Evolutionary conservation across 2,888 invertebrate species (phyloP), one percentile per base, ranked within the genome.

Genomic region (Cephus nigrinus): DNA sequence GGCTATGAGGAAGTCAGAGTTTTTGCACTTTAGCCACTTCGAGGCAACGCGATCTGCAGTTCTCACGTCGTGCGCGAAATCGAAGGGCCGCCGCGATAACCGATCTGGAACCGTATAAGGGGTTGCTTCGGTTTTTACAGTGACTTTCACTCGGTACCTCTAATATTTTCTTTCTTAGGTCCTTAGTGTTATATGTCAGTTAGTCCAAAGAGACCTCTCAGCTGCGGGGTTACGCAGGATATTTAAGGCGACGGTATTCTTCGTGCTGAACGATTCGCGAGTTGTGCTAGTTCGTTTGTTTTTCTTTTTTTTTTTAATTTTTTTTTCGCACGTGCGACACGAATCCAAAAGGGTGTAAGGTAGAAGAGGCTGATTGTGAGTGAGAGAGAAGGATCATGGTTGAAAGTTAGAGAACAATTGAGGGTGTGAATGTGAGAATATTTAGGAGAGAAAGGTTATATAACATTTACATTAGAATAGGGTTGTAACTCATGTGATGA

Each of bases 161-260:
- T 71, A 30, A 75, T 76, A 55, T 35, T 78, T 73, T 36, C 35
- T 77, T 12, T 71, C 71, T 71, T 71, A 71, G 71, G 12, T 71
- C 71, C 71, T 71, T 71, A 71, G 31, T 32, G 33, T 71, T 71
- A 71, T 32, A 32, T 71, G 71, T 83, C 80, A 82, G 82, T 81
- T 83, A 81, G 81, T 82, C 82, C 81, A 83, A 81, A 83, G 55
- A 55, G 81, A 83, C 80, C 76, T 80, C 72, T 80, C 80, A 79
- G 80, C 79, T 12, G 11, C 71, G 33, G 71, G 33, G 71, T 71
- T 32, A 71, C 71, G 71, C 31, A 71, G 71, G 71, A 55, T 71
- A 33, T 71, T 32, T 31, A 31, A 71, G 11, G 11, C 12, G 71
- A 40, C 68, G 32, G 76, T 34, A 80, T 36, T 68, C 23, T 35